Conservation (phyloP, 2,113 vertebrate species). For the Emydura subglobosa region DNA sequence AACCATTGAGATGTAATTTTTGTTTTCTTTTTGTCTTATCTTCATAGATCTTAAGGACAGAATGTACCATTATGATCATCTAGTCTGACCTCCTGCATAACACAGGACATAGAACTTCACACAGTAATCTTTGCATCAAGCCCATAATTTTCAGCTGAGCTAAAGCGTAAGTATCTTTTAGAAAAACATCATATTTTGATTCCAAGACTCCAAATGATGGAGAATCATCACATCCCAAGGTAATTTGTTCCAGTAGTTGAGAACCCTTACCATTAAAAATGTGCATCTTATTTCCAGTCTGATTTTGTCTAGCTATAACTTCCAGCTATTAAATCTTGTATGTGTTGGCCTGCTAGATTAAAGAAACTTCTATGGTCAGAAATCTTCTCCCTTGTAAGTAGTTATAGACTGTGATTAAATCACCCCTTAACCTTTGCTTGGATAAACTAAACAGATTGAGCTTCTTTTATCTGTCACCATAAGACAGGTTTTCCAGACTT, state of each 20-base stretch:
- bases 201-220: not conserved
- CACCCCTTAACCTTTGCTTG: not conserved
- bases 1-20: not conserved
- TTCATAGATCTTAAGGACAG: not conserved
- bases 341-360: not conserved
- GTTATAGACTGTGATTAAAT: not conserved
- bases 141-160: not conserved
- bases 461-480: not conserved
- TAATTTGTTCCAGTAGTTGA: not conserved
- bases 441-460: not conserved
- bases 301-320: not conserved
- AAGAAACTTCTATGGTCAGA: not conserved
- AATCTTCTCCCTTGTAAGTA: not conserved
- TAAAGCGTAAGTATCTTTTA: not conserved
- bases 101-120: not conserved
- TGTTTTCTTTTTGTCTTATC: not conserved
- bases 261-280: not conserved
- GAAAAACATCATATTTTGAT: not conserved
- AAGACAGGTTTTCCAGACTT: not conserved
- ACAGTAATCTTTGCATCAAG: not conserved
- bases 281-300: not conserved
- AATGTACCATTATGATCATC: not conserved
- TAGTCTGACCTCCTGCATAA: not conserved
- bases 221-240: not conserved
- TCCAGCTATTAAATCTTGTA: not conserved